phyloP scores from a whole-genome alignment of 2,797 vertebrate species.

The Lagorchestes hirsutus region DNA sequence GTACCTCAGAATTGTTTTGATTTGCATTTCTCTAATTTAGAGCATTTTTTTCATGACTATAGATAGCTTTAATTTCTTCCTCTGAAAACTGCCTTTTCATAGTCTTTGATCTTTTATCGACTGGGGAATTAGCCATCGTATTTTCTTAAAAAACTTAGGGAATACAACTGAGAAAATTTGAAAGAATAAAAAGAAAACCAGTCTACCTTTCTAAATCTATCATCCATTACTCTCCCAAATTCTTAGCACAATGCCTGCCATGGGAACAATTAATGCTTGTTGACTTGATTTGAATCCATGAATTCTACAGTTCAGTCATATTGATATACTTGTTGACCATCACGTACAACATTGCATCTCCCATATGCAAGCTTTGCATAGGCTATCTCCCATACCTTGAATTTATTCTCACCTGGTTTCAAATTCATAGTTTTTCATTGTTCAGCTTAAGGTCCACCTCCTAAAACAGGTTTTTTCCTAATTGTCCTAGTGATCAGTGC shows the following conservation, averaged over 20 bases:
- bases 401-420: not conserved
- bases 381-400: not conserved
- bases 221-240: not conserved
- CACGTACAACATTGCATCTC: not conserved
- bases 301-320: not conserved
- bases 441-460: not conserved
- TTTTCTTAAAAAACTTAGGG: not conserved
- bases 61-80: too few species aligned
- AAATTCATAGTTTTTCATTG: not conserved
- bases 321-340: not conserved
- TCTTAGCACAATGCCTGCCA: not conserved
- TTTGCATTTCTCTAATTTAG: too few species aligned
- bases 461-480: not conserved
- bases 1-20: too few species aligned
- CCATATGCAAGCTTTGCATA: not conserved
- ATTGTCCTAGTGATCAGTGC: not conserved
- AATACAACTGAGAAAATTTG: not conserved
- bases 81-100: too few species aligned
- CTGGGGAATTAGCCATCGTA: not conserved
- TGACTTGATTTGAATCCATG: not conserved
- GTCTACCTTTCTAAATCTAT: not conserved
- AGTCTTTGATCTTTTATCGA: too few species aligned
- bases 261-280: not conserved
- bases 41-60: too few species aligned
- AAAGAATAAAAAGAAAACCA: not conserved